A percentile compares a stretch with the other conserved stretches of the same genome.
Conservation (phyloP, 2,113 vertebrate species). For the Nothoprocta pentlandii region DNA sequence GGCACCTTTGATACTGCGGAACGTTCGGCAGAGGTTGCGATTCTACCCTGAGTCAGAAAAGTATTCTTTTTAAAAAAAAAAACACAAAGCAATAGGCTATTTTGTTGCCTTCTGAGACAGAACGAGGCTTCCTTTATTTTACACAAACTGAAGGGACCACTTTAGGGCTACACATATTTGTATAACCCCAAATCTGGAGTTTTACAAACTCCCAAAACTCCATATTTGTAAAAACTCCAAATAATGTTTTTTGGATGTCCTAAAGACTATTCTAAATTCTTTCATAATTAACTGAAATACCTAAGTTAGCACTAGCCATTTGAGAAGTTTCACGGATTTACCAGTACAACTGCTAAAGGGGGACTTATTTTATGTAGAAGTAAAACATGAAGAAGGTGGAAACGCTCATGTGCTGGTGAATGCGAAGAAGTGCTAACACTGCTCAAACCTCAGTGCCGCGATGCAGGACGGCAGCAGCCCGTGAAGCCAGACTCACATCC, state of each 20-base stretch:
- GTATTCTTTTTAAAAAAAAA: not conserved
- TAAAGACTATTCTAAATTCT: not conserved
- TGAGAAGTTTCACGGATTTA: not conserved
- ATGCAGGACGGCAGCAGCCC: not conserved
- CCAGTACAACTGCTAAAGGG: accelerated
- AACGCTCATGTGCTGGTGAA: accelerated
- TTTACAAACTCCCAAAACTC: too few relatives aligned
- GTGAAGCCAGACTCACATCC: not conserved
- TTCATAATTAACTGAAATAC: not conserved
- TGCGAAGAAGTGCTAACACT: accelerated
- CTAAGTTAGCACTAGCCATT: not conserved
- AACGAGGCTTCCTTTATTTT: not conserved
- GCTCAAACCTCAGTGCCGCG: not conserved
- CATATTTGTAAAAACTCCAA: not conserved
- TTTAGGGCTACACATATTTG: not conserved
- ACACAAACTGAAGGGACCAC: not conserved
- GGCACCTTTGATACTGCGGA: not conserved
- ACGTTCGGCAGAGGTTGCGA: not conserved
- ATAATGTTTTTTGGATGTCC: not conserved
- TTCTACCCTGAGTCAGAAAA: slow-evolving; percentile 5
- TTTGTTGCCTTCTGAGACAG: not conserved
- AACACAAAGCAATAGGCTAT: not conserved
- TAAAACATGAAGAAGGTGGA: not conserved
- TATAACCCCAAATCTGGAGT: too few relatives aligned
- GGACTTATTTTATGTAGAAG: not conserved